Percentiles rank a stretch among this genome's conserved stretches.
phyloP scores from a whole-genome alignment of 2,113 vertebrate species.

The Nesoenas mayeri region DNA sequence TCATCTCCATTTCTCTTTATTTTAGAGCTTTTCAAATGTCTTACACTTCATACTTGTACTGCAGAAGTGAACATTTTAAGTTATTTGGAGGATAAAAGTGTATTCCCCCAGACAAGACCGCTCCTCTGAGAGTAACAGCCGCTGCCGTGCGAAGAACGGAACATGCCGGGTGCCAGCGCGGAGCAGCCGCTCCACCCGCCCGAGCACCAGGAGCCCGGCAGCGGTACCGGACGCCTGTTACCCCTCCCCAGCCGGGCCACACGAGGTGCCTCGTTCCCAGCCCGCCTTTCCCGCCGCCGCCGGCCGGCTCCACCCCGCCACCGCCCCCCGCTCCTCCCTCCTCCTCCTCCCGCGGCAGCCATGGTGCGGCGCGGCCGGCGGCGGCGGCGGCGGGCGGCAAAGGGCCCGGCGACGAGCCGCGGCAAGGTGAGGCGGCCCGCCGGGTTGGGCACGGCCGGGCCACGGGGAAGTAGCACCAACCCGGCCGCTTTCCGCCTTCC shows the following conservation, averaged over 20 bases:
- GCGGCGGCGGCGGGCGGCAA: background rate
- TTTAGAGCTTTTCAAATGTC: background rate
- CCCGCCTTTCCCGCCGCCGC: slow-evolving; percentile 4
- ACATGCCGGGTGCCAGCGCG: accelerated
- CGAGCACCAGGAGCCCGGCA: background rate
- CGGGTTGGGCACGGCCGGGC: no score
- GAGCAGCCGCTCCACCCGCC: background rate
- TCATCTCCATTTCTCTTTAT: background rate
- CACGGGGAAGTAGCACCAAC: no score
- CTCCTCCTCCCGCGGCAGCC: background rate
- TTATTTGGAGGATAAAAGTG: background rate
- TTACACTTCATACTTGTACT: background rate
- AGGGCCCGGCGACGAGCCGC: no score
- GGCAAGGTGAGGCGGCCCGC: no score
- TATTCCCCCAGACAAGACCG: background rate
- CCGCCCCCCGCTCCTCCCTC: background rate
- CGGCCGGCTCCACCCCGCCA: background rate
- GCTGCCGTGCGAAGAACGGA: no score
- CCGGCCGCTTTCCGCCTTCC: no score
- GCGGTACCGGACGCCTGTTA: accelerated
- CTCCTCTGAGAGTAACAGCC: background rate
- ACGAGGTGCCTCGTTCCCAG: background rate
- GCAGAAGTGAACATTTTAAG: background rate
- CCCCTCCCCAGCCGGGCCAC: background rate
- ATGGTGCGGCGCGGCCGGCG: no score